Conservation (phyloP, 2,113 vertebrate species). For the Vanacampus margaritifer region DNA sequence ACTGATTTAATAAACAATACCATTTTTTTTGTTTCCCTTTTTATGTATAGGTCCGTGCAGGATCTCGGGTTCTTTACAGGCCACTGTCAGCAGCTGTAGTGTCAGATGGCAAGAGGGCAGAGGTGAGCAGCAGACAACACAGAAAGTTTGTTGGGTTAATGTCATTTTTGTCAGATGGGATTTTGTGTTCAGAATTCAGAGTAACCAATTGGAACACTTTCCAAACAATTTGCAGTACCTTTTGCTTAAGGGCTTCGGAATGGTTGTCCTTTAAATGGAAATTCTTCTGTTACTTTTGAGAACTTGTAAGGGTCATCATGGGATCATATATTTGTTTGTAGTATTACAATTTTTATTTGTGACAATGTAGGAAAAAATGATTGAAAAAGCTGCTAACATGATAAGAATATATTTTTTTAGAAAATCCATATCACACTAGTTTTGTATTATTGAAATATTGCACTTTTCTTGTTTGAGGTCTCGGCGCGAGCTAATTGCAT, state of each 20-base stretch:
- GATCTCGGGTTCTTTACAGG: slow-evolving; percentile 87
- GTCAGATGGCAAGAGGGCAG: slow-evolving; percentile 84
- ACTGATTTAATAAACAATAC: no score
- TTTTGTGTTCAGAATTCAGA: neutral
- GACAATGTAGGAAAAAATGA: no score
- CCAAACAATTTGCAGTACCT: neutral
- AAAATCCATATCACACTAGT: neutral
- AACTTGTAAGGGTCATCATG: neutral
- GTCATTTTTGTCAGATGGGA: neutral
- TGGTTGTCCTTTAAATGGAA: neutral
- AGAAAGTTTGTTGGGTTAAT: neutral
- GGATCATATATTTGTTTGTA: no score
- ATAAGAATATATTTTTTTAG: neutral
- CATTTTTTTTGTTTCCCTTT: neutral
- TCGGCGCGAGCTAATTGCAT: neutral
- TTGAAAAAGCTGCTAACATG: neutral
- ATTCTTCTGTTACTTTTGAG: neutral
- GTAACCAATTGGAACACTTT: neutral
- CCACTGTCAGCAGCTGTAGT: slow-evolving; percentile 87
- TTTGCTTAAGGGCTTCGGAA: neutral
- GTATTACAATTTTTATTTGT: no score
- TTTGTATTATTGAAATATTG: neutral
- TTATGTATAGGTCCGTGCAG: slow-evolving; percentile 82
- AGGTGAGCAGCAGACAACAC: slow-evolving; percentile 71
- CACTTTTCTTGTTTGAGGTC: neutral